phyloP scores from a whole-genome alignment of 2,113 vertebrate species.

The Caranx melampygus region DNA sequence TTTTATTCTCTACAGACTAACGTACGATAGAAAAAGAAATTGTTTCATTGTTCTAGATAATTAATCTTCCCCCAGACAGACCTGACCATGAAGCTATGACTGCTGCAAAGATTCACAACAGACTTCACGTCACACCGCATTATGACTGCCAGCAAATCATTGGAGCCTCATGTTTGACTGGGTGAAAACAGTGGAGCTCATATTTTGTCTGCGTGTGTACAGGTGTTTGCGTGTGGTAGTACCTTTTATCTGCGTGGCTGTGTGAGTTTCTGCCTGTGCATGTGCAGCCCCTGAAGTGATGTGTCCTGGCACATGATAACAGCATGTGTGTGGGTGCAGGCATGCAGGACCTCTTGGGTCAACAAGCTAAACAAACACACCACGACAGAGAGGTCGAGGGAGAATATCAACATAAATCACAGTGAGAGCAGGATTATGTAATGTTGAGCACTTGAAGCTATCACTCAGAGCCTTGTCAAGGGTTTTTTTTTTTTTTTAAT shows the following conservation, averaged over 20 bases:
- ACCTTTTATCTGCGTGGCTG: background rate
- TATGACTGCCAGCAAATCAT: background rate
- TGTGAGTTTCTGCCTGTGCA: background rate
- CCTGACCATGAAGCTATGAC: constrained; percentile 19
- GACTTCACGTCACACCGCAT: background rate
- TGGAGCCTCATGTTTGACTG: background rate
- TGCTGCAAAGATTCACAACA: constrained; percentile 16
- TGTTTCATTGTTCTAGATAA: constrained; percentile 30
- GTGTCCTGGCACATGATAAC: background rate
- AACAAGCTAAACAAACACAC: constrained; percentile 5
- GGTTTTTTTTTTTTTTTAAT: background rate
- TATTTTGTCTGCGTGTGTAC: background rate
- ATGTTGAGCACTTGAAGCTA: background rate
- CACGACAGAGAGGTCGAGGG: background rate
- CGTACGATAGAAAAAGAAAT: constrained; percentile 16
- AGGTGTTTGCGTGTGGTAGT: background rate
- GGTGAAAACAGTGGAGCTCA: background rate
- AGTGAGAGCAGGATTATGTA: background rate
- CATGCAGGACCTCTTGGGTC: background rate
- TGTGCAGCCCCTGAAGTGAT: background rate
- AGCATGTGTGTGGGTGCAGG: background rate
- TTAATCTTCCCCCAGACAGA: constrained; percentile 20
- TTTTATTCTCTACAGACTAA: constrained; percentile 5
- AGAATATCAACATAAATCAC: constrained; percentile 17
- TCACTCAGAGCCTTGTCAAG: background rate